Conservation (phyloP, 2,113 vertebrate genomes). For the Apodemus speciosus region DNA sequence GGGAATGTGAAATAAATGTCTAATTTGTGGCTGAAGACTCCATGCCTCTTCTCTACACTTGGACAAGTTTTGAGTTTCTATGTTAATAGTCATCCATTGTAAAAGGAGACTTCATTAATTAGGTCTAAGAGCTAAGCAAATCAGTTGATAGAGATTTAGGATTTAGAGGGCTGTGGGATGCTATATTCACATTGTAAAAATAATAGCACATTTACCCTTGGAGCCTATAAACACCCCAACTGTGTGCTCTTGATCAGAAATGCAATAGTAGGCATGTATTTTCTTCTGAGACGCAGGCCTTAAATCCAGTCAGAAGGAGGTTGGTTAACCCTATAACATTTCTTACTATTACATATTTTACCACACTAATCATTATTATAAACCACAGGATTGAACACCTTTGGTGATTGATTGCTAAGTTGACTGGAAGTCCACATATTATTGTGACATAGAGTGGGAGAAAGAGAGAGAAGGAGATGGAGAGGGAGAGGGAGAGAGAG, state of each 20-base stretch:
- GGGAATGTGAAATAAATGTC: not conserved
- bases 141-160: too few species aligned
- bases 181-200: not conserved
- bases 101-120: not conserved
- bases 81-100: not conserved
- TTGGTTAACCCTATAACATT: not conserved
- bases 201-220: not conserved
- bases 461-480: too few species aligned
- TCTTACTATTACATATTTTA: not conserved
- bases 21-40: not conserved
- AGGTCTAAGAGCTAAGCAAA: not conserved
- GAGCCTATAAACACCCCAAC: not conserved
- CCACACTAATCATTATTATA: not conserved
- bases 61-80: not conserved
- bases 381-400: not conserved
- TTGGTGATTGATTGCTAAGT: not conserved
- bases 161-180: not conserved
- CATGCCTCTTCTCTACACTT: not conserved
- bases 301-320: not conserved
- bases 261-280: not conserved
- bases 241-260: not conserved
- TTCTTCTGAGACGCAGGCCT: not conserved
- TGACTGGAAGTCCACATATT: not conserved
- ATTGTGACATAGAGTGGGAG: not conserved
- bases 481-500: accelerated